Evolutionary conservation across 2,113 vertebrate species (phyloP).

Genomic region (Haemorhous mexicanus): DNA sequence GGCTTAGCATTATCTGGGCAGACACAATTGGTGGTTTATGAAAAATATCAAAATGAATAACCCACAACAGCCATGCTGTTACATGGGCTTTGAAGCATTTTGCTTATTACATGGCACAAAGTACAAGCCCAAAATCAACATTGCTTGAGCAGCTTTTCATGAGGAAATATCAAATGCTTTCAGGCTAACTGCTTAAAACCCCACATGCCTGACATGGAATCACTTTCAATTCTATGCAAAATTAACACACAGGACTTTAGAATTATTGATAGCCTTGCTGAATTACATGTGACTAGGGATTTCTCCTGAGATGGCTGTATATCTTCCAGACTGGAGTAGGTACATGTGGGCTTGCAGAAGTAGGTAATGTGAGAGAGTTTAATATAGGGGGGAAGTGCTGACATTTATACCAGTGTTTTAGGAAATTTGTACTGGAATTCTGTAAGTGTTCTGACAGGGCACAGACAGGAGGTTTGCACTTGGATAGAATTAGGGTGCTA

Average conservation of each 20-base stretch:
- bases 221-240: background rate
- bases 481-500: background rate
- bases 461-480: background rate
- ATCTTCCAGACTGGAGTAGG: background rate
- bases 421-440: background rate
- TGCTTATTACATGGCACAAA: background rate
- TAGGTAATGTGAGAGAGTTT: background rate
- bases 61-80: background rate
- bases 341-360: background rate
- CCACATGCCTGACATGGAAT: background rate
- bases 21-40: background rate
- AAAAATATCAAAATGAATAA: background rate
- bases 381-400: rapidly evolving
- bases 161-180: background rate
- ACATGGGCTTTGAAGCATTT: background rate
- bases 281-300: background rate
- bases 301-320: rapidly evolving
- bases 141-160: background rate
- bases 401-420: background rate
- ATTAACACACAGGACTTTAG: background rate
- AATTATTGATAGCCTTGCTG: background rate
- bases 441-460: background rate
- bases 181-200: background rate
- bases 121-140: background rate
- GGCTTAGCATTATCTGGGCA: background rate